Evolutionary conservation across 2,113 vertebrate species (phyloP).

Genomic region (Embiotoca jacksoni): DNA sequence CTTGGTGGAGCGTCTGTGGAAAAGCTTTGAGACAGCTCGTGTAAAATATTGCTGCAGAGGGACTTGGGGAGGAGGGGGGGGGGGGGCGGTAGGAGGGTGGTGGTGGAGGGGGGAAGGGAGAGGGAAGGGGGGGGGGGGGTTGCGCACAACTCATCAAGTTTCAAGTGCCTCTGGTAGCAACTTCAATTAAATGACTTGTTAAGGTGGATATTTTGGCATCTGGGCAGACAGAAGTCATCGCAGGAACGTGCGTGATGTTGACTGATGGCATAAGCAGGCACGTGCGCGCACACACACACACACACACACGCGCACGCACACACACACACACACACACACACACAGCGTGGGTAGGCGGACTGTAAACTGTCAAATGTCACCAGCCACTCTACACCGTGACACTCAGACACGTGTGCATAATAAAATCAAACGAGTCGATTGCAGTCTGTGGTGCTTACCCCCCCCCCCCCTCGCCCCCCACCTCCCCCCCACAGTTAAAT

Average conservation of each 20-base stretch:
- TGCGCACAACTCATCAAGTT: constrained; percentile 59
- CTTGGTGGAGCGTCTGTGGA: constrained; percentile 30
- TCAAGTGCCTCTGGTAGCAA: constrained; percentile 51
- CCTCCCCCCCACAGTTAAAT: constrained; percentile 26
- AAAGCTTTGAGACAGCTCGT: constrained; percentile 48
- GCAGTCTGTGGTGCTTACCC: not conserved
- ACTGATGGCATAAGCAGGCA: constrained; percentile 40
- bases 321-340: not conserved
- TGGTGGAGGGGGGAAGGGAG: not conserved
- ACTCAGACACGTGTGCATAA: constrained; percentile 30
- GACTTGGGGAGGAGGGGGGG: constrained; percentile 1
- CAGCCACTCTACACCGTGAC: constrained; percentile 52
- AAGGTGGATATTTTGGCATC: constrained; percentile 48
- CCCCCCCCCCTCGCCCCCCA: too few relatives aligned
- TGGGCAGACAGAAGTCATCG: not conserved
- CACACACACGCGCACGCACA: not conserved
- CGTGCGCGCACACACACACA: not conserved
- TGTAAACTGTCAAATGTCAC: constrained; percentile 43
- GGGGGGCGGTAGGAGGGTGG: too few relatives aligned
- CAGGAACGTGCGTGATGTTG: constrained; percentile 23
- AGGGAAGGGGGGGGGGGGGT: too few relatives aligned
- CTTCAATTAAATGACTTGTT: constrained; percentile 69
- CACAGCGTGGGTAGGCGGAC: constrained; percentile 1
- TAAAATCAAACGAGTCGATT: constrained; percentile 54
- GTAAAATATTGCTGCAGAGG: constrained; percentile 53